phyloP scores from a whole-genome alignment of 2,888 invertebrate species.

The Drosophila greeni region DNA sequence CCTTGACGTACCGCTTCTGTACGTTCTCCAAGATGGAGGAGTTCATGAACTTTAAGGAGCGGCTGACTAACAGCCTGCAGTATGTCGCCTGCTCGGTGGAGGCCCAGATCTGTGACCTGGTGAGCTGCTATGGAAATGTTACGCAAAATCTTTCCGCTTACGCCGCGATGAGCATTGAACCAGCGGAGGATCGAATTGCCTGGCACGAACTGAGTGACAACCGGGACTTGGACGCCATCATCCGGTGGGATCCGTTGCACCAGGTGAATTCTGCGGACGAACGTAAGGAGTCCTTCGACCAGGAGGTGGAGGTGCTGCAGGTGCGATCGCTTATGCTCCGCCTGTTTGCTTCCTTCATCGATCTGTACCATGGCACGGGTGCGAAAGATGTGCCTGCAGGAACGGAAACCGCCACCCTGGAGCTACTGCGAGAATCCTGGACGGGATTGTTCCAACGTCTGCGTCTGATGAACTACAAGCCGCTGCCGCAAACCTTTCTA shows the following conservation, averaged over 20 bases:
- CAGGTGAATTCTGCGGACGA: constrained; percentile 67
- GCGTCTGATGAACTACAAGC: constrained; percentile 73
- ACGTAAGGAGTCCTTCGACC: constrained; percentile 75
- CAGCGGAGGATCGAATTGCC: constrained; percentile 81
- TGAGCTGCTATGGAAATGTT: constrained; percentile 78
- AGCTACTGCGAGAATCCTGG: constrained; percentile 75
- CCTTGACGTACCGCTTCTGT: constrained; percentile 95
- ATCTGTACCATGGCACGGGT: constrained; percentile 71
- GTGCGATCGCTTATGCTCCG: constrained; percentile 76
- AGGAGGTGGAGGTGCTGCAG: constrained; percentile 77
- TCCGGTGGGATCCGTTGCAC: constrained; percentile 84
- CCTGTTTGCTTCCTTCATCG: constrained; percentile 76
- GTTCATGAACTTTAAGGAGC: constrained; percentile 89
- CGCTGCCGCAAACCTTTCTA: constrained; percentile 77
- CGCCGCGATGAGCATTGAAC: constrained; percentile 82
- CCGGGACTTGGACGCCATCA: constrained; percentile 86
- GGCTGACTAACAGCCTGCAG: constrained; percentile 90
- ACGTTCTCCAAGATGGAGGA: constrained; percentile 95
- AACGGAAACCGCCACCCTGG: constrained; percentile 68
- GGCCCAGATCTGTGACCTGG: constrained; percentile 85
- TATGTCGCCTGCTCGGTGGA: constrained; percentile 84
- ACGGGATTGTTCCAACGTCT: constrained; percentile 74
- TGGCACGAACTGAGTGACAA: constrained; percentile 85
- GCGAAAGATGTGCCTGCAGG: constrained; percentile 32
- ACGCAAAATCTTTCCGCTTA: constrained; percentile 80